phyloP scores from a whole-genome alignment of 2,797 vertebrate genomes.

The Ataeniobius toweri region DNA sequence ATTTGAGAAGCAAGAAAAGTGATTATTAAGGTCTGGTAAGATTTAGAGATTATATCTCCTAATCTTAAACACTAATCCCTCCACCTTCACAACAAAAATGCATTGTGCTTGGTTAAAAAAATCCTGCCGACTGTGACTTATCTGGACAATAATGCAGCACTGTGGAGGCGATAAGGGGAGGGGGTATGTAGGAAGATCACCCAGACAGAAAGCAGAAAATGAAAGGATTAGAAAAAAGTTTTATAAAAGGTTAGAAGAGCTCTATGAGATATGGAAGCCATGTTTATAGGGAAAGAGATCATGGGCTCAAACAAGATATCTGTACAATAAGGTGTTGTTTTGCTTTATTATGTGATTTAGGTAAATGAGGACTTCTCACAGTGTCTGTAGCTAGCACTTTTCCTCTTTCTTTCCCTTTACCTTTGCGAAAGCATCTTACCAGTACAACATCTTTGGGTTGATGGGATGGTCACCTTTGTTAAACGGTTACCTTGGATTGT shows the following conservation, averaged over 20 bases:
- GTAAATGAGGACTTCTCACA: conserved; percentile 24
- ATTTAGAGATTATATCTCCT: conserved; percentile 60
- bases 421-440: background rate
- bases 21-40: conserved; percentile 31
- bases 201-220: conserved; percentile 49
- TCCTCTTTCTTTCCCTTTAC: background rate
- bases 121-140: conserved; percentile 51
- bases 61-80: conserved; percentile 67
- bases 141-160: conserved; percentile 58
- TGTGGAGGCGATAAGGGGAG: conserved; percentile 18
- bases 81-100: conserved; percentile 59
- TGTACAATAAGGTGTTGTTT: conserved; percentile 62
- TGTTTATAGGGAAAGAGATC: conserved; percentile 66
- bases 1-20: conserved; percentile 20
- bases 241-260: conserved; percentile 67
- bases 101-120: conserved; percentile 62
- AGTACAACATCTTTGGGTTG: background rate
- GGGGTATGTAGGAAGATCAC: conserved; percentile 22
- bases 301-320: conserved; percentile 64
- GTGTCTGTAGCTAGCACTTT: background rate
- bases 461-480: background rate
- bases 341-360: conserved; percentile 48
- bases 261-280: conserved; percentile 71
- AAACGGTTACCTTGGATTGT: background rate
- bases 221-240: conserved; percentile 46